Evolutionary conservation across 1,140 invertebrate species (phyloP).

Genomic region (Brachionus manjavacas): DNA sequence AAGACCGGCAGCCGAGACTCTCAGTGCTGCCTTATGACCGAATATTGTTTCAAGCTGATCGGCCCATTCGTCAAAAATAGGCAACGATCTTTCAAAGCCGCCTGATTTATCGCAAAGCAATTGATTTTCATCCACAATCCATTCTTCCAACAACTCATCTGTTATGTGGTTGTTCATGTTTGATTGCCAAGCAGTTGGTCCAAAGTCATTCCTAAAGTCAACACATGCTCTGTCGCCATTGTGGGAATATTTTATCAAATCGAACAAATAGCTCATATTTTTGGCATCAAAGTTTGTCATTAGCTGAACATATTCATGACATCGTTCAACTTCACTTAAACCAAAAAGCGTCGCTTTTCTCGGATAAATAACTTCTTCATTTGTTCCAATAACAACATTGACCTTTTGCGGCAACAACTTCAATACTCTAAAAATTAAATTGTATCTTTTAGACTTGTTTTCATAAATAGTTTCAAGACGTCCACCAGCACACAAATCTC

Average conservation of each 20-base stretch:
- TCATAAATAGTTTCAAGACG: background rate
- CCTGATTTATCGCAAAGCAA: background rate
- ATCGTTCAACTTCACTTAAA: background rate
- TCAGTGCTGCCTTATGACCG: background rate
- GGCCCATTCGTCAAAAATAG: background rate
- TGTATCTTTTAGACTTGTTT: background rate
- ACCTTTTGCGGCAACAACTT: background rate
- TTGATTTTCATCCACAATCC: background rate
- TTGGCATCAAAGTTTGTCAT: background rate
- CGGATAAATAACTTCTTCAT: background rate
- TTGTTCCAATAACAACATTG: background rate
- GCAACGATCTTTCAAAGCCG: background rate
- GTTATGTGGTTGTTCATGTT: background rate
- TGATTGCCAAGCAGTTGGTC: background rate
- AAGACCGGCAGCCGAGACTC: background rate
- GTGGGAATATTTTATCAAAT: background rate
- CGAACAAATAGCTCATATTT: background rate
- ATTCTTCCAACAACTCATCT: background rate
- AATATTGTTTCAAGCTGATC: background rate
- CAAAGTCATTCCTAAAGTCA: background rate
- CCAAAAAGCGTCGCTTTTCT: background rate
- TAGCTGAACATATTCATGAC: background rate
- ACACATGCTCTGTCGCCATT: background rate
- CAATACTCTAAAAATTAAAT: background rate
- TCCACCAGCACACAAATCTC: background rate